Conservation (phyloP, 2,888 invertebrate genomes). For the Cenopis cana region DNA sequence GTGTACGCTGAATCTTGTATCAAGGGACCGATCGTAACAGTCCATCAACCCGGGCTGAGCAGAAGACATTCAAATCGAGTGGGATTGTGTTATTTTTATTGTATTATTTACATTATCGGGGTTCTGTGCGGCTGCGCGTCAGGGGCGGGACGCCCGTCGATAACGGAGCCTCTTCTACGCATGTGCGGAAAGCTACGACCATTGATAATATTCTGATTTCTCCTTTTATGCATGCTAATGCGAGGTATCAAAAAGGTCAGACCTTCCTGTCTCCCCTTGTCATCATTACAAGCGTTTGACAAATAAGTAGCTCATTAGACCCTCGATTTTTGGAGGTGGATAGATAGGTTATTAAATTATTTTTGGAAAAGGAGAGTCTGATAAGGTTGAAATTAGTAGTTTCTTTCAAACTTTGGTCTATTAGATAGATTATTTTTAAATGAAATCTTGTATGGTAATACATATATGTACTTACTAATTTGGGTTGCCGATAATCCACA, state of each 20-base stretch:
- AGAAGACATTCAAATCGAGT: constrained; percentile 72
- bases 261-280: constrained; percentile 60
- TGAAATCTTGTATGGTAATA: no score
- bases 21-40: constrained; percentile 54
- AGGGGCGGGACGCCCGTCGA: constrained; percentile 65
- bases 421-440: no score
- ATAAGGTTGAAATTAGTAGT: not conserved
- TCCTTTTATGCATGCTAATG: constrained; percentile 79
- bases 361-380: not conserved
- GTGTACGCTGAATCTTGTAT: constrained; percentile 53
- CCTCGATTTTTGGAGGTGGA: constrained; percentile 26
- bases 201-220: constrained; percentile 79
- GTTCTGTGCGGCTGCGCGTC: constrained; percentile 68
- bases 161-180: constrained; percentile 66
- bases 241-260: constrained; percentile 67
- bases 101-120: constrained; percentile 76
- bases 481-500: no score
- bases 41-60: constrained; percentile 53
- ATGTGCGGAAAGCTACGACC: constrained; percentile 73
- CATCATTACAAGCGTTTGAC: constrained; percentile 56
- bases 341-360: constrained; percentile 9
- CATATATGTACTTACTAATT: no score
- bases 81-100: constrained; percentile 79
- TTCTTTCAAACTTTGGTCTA: not conserved
- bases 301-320: constrained; percentile 50